A percentile compares a stretch with the other conserved stretches of the same genome.
Conservation (phyloP, 2,113 vertebrate genomes). For the Bufo bufo region DNA sequence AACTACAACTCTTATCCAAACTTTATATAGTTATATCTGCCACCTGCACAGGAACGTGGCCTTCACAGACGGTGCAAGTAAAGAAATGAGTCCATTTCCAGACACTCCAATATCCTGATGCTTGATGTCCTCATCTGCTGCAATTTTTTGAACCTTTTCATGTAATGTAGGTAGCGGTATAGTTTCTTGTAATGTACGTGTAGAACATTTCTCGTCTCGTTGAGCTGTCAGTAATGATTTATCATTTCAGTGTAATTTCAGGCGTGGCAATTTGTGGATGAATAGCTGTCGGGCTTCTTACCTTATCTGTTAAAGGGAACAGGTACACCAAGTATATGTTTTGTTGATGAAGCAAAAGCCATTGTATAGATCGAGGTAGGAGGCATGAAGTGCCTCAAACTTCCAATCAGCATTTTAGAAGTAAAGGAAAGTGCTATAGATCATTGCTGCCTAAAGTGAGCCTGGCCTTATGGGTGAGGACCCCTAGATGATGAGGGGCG, state of each 20-base stretch:
- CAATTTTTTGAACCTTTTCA: background rate
- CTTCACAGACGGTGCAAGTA: too few relatives aligned
- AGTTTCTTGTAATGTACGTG: background rate
- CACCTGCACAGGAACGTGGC: too few relatives aligned
- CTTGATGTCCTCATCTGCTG: background rate
- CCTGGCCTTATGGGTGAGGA: too few relatives aligned
- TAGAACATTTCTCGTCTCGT: background rate
- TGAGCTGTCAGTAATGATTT: background rate
- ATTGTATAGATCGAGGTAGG: too few relatives aligned
- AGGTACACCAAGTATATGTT: background rate
- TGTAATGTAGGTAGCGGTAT: background rate
- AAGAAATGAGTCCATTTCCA: background rate
- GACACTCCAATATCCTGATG: slow-evolving; percentile 19
- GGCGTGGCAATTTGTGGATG: background rate
- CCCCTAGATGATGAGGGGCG: too few relatives aligned
- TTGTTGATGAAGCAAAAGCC: background rate
- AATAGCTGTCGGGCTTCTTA: background rate
- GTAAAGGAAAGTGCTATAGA: too few relatives aligned
- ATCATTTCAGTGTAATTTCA: background rate
- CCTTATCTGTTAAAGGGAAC: too few relatives aligned
- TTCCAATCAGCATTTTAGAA: too few relatives aligned
- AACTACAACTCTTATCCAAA: too few relatives aligned
- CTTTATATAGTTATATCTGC: too few relatives aligned
- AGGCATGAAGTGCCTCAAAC: too few relatives aligned
- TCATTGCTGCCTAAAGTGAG: too few relatives aligned